A percentile compares a stretch with the other conserved stretches of the same genome.
Evolutionary conservation across 2,113 vertebrate genomes (phyloP).

Genomic region (Pao palembangensis): DNA sequence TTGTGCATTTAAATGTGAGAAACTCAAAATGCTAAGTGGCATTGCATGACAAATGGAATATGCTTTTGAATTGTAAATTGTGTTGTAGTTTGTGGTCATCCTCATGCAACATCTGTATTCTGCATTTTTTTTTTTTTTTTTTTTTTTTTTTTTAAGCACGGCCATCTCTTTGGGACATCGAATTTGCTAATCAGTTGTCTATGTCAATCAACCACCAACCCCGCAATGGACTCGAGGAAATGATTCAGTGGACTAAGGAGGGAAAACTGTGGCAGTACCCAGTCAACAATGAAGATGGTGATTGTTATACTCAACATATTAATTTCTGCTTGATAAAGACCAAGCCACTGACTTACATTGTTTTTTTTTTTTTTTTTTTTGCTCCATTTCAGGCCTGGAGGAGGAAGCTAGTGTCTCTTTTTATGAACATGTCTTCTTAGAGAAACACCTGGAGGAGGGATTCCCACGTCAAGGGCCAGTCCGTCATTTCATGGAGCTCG

Average conservation of each 20-base stretch:
- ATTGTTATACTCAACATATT: conserved; percentile 19
- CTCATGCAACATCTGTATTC: too few relatives aligned
- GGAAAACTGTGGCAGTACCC: conserved; percentile 92
- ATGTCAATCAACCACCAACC: conserved; percentile 66
- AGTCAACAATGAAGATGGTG: conserved; percentile 88
- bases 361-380: conserved; percentile 12
- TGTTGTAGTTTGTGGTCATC: too few relatives aligned
- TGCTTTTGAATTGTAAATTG: too few relatives aligned
- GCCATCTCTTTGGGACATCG: conserved; percentile 89
- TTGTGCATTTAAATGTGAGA: too few relatives aligned
- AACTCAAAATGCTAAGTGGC: too few relatives aligned
- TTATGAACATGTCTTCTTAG: conserved; percentile 93
- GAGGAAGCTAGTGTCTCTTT: conserved; percentile 84
- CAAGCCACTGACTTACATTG: not conserved
- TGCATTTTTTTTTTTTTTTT: not conserved
- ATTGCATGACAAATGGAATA: too few relatives aligned
- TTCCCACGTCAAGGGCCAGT: conserved; percentile 89
- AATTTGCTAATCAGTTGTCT: conserved; percentile 80
- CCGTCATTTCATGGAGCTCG: conserved; percentile 95
- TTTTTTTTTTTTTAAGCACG: conserved; percentile 44
- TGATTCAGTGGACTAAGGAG: conserved; percentile 94
- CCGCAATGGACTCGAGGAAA: conserved; percentile 91
- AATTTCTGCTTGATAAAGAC: not conserved
- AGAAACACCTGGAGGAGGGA: conserved; percentile 80
- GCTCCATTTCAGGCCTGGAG: conserved; percentile 79